Evolutionary conservation across 1,140 invertebrate species (phyloP).

Genomic region (Andricus grossulariae): DNA sequence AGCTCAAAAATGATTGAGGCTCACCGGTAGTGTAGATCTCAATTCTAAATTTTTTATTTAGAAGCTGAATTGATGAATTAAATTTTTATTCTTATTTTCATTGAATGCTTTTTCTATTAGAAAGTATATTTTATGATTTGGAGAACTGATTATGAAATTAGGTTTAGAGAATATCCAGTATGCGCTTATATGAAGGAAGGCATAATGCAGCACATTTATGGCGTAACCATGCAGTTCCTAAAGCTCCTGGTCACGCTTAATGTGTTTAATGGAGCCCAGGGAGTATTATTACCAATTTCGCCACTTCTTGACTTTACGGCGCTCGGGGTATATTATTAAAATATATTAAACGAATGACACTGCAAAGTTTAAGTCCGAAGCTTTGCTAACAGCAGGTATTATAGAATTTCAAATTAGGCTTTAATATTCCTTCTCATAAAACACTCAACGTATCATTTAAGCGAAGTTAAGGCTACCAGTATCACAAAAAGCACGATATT

Average conservation of each 20-base stretch:
- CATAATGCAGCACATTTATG: constrained; percentile 13
- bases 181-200: background rate
- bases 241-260: constrained; percentile 55
- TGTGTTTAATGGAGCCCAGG: constrained; percentile 60
- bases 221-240: constrained; percentile 35
- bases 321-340: constrained; percentile 51
- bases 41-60: too few species aligned
- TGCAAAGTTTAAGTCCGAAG: constrained; percentile 18
- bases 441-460: background rate
- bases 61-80: too few species aligned
- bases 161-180: background rate
- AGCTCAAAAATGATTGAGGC: too few species aligned
- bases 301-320: constrained; percentile 36
- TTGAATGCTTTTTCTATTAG: too few species aligned
- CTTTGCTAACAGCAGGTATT: background rate
- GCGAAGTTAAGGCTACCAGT: background rate
- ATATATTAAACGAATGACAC: constrained; percentile 48
- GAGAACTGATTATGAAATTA: too few species aligned
- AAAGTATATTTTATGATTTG: too few species aligned
- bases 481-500: background rate
- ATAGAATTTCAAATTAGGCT: constrained; percentile 4
- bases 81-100: too few species aligned
- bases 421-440: background rate
- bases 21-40: too few species aligned
- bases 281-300: constrained; percentile 63